Conservation (phyloP, 2,888 invertebrate genomes). For the Doris montereyensis region DNA sequence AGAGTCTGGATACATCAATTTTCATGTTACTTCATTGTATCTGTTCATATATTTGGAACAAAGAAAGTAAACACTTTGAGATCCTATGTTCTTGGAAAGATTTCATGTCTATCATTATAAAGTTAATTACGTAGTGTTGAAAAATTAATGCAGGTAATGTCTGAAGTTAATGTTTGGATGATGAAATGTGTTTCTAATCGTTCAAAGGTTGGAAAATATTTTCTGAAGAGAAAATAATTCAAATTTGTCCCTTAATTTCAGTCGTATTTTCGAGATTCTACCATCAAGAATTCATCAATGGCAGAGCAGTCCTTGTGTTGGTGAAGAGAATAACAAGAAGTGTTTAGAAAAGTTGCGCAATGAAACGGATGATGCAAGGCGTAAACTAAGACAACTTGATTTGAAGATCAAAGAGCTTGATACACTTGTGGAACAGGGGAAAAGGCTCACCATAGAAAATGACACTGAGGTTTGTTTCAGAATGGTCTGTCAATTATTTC, state of each 20-base stretch:
- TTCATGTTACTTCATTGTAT: too few species aligned
- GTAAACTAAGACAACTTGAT: constrained; percentile 78
- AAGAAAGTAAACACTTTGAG: too few species aligned
- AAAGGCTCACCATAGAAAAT: constrained; percentile 75
- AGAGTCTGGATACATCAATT: too few species aligned
- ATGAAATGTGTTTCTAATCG: too few species aligned
- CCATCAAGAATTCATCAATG: constrained; percentile 94
- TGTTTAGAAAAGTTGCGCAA: constrained; percentile 81
- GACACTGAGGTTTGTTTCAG: constrained; percentile 61
- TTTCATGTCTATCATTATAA: too few species aligned
- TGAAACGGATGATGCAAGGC: constrained; percentile 85
- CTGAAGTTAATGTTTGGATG: too few species aligned
- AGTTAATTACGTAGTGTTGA: too few species aligned
- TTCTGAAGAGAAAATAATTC: not conserved
- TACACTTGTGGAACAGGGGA: constrained; percentile 84
- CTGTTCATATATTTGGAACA: too few species aligned
- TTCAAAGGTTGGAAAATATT: too few species aligned
- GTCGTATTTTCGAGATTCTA: constrained; percentile 79
- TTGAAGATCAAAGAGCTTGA: constrained; percentile 79
- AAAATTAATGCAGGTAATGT: too few species aligned
- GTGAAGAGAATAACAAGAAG: constrained; percentile 85
- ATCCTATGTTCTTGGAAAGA: too few species aligned
- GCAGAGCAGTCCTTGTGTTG: constrained; percentile 88
- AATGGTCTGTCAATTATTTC: not conserved
- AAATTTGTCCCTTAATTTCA: constrained; percentile 45